These are phyloP conservation scores for Chloroclysta siterata DNA, from an alignment of 2,888 invertebrate genomes.

Conservation along the genomic window DNA sequence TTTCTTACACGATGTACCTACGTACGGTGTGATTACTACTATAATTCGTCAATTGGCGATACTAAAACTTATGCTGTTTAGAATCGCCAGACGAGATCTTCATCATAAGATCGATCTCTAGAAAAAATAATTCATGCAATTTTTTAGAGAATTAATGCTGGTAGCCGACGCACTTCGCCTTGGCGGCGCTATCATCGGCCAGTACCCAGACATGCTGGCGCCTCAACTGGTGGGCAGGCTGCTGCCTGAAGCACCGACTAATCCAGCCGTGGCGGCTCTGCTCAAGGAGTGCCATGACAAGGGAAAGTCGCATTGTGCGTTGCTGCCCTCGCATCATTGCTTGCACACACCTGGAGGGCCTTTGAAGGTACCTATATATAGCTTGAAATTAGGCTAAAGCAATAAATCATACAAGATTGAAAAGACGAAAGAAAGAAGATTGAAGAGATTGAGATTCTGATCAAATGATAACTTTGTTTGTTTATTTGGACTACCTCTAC, in stretches of 20 bases:
- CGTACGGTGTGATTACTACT: too few relatives aligned
- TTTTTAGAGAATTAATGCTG: slow-evolving; percentile 91
- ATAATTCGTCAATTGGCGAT: too few relatives aligned
- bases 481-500: too few relatives aligned
- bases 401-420: neutral
- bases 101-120: neutral
- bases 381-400: neutral
- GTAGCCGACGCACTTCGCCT: slow-evolving; percentile 97
- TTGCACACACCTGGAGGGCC: slow-evolving; percentile 99
- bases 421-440: too few relatives aligned
- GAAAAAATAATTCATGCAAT: neutral
- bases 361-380: slow-evolving; percentile 93
- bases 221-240: slow-evolving; percentile 97
- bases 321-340: slow-evolving; percentile 97
- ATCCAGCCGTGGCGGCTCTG: slow-evolving; percentile 93
- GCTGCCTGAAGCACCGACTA: slow-evolving; percentile 89
- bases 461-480: too few relatives aligned
- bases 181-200: slow-evolving; percentile 96
- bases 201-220: slow-evolving; percentile 97
- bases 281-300: slow-evolving; percentile 95
- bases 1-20: too few relatives aligned
- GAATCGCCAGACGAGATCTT: too few relatives aligned
- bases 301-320: slow-evolving; percentile 94
- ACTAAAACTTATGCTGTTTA: too few relatives aligned
- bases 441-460: too few relatives aligned